Evolutionary conservation across 35 echinoderm and acorn worm species (phyloP), one percentile per base, ranked within the genome.

Genomic region (Stichopus chloronotus): DNA sequence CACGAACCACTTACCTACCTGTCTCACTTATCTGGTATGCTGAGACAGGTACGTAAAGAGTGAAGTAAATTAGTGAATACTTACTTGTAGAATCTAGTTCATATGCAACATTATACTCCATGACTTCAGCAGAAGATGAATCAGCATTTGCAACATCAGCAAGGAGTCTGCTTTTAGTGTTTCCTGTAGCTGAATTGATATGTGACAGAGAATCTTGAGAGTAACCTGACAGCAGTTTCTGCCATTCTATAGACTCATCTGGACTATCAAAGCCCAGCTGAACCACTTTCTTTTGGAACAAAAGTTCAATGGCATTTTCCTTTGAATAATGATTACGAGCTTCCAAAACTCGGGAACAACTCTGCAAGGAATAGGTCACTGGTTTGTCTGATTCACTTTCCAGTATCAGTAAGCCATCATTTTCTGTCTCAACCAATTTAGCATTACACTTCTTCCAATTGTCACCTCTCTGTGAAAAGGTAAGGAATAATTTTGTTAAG

Each of bases 41-140:
- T 43, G 30, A 43, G 30, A 43, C 30, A 43, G 30, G 30, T 43
- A 43, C 1, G 30, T 43, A 10, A 61, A 4, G 59, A 61, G 59
- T 61, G 59, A 43, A 43, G 30, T 43, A 43, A 43, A 43, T 43
- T 52, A 53, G 5, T 85, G 22, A 4, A 74, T 89, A 89, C 87
- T 89, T 16, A 89, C 87, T 89, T 6, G 58, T 74, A 13, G 87
- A 68, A 25, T 89, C 87, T 60, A 89, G 61, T n/a, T 89, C 59
- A 25, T 89, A 89, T 25, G 87, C 87, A 14, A 89, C 63, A 71
- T 89, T 89, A 25, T 89, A 89, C 57, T 89, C 87, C 87, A 89
- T 89, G 57, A 23, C 59, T 68, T 54, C 87, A 6, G 43, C 43
- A 16, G 55, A 0, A 14, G 22, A 9, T 6, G 14, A 11, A 30